phyloP scores from a whole-genome alignment of 2,797 vertebrate genomes.

The Cottoperca gobio region DNA sequence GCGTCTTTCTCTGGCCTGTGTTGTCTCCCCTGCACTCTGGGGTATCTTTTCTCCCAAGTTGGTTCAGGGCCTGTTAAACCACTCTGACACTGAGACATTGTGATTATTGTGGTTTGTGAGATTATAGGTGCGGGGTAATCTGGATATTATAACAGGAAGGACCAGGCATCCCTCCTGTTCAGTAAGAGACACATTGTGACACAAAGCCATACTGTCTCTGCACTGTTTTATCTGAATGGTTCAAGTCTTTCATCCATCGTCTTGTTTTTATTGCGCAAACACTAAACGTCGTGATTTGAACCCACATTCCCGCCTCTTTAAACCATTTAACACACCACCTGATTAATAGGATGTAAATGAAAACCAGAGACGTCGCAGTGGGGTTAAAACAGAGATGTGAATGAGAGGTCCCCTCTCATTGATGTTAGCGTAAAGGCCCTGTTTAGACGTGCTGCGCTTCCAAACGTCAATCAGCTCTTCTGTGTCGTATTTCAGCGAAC shows the following conservation, averaged over 20 bases:
- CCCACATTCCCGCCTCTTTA: slow-evolving; percentile 9
- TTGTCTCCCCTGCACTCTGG: slow-evolving; percentile 42
- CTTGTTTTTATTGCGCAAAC: slow-evolving; percentile 34
- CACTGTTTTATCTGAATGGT: slow-evolving; percentile 6
- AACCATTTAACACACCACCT: slow-evolving; percentile 41
- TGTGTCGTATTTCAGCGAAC: slow-evolving; percentile 87
- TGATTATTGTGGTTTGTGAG: slow-evolving; percentile 21
- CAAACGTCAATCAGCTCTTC: slow-evolving; percentile 80
- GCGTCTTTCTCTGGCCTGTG: slow-evolving; percentile 66
- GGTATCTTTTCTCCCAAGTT: slow-evolving; percentile 47
- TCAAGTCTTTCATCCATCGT: slow-evolving; percentile 5
- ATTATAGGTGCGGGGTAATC: not conserved
- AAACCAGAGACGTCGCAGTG: slow-evolving; percentile 45
- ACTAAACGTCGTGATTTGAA: slow-evolving; percentile 40
- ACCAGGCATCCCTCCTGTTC: not conserved
- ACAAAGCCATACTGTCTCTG: not conserved
- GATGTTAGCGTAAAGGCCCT: slow-evolving; percentile 74
- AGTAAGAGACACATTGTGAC: not conserved
- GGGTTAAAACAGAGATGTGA: slow-evolving; percentile 57
- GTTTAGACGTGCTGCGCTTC: slow-evolving; percentile 66
- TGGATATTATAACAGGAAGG: not conserved
- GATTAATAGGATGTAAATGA: slow-evolving; percentile 64
- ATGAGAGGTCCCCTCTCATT: slow-evolving; percentile 65
- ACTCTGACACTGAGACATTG: not conserved
- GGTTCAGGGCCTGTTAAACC: slow-evolving; percentile 28